These are phyloP conservation scores for Oscheius sp. DNA, from an alignment of 1,140 invertebrate species.

Conservation along the genomic window DNA sequence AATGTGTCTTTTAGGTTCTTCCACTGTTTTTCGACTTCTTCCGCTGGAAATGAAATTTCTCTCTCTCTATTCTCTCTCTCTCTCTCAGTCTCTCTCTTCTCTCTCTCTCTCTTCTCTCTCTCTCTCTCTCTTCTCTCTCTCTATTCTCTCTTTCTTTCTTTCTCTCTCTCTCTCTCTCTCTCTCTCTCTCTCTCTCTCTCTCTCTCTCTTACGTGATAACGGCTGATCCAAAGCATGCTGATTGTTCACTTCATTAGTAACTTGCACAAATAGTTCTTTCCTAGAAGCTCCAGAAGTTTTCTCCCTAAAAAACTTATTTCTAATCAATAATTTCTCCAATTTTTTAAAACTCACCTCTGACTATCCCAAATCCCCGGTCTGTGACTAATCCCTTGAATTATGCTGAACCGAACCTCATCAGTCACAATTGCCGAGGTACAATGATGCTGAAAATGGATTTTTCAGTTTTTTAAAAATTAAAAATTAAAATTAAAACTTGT, in stretches of 20 bases:
- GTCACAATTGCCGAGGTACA: not conserved
- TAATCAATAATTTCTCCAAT: not conserved
- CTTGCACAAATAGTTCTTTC: constrained; percentile 18
- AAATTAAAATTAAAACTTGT: not conserved
- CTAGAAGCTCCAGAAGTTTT: not conserved
- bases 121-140: not conserved
- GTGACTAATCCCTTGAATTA: constrained; percentile 6
- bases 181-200: not conserved
- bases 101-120: not conserved
- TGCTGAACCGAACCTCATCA: constrained; percentile 10
- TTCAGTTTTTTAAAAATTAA: not conserved
- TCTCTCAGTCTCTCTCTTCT: no score
- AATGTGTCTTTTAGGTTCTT: constrained; percentile 29
- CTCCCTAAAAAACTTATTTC: not conserved
- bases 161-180: no score
- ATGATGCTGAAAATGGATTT: not conserved
- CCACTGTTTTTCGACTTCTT: constrained; percentile 29
- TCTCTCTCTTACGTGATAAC: not conserved
- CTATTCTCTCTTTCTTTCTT: no score
- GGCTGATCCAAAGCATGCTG: constrained; percentile 5
- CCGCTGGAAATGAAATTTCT: not conserved
- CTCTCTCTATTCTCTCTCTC: not conserved
- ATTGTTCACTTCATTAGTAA: not conserved
- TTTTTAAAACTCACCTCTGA: not conserved
- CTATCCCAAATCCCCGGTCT: constrained; percentile 11